Evolutionary conservation across 1,140 invertebrate genomes (phyloP), one percentile per base, ranked within the genome.

Genomic region (Caenorhabditis brenneri): DNA sequence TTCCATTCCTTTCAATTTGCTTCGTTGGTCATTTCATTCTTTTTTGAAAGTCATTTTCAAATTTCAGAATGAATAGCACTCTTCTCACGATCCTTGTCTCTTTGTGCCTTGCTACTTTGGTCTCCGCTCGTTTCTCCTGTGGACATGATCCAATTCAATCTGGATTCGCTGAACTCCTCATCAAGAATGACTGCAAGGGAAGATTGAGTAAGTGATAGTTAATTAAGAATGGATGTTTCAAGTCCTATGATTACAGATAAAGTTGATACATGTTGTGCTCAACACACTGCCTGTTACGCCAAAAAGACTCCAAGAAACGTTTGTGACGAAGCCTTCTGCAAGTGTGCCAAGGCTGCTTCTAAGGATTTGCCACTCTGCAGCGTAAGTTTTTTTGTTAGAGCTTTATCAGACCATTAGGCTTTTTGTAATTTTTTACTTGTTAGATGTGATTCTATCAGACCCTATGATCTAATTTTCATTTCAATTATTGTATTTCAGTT

Each of bases 151-250:
- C 81, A 6, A 49, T 82, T 29, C 55, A 58, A 31, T 65, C 55
- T 42, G 36, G 55, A 48, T 33, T 74, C 10, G 60, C 60, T 27
- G 81, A 82, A 46, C 36, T 74, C 10, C 22, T 65, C 1, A 42
- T 69, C 12, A 82, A 82, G 60, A 58, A 65, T 24, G 81, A 82
- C 16, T 82, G 81, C 81, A 51, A 69, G 39, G 31, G 42, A 22
- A 82, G 36, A 49, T 7, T 82, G 9, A 42, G 81, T 82, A 29
- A 82, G 81, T 82, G 4, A 33, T 5, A 19, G 51, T 0, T 27
- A 51, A 51, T 19, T 19, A 51, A 51, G 0, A 19, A 16, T 51
- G n/a, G 49, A 3, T n/a, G n/a, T n/a, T n/a, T n/a, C n/a, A n/a
- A n/a, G n/a, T 27, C 9, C 22, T 2, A n/a, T 2, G 22, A 27